Base-by-base conservation (phyloP, 2,113 vertebrate genomes). In the Eleginops maclovinus region DNA sequence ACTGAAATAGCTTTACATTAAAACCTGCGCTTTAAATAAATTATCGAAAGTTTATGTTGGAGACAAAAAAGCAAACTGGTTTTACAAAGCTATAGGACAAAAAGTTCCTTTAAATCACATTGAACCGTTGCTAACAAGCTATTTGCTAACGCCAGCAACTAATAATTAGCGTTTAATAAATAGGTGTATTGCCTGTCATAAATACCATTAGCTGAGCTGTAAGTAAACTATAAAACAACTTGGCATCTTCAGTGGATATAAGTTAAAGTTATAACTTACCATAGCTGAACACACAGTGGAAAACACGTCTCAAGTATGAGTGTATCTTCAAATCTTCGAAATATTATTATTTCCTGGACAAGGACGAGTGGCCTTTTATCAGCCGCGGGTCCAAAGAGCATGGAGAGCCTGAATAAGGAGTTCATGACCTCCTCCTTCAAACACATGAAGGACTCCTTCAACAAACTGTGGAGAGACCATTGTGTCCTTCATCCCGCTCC, bases 331-430 rank as follows among this genome's bases (percentile, higher is more conserved):
- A 14, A 65, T 28, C 40, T 19, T 77, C n/a, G n/a, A n/a, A n/a
- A n/a, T 61, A 85, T 83, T 64, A 66, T 50, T 31, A 17, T 5
- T 46, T 16, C 14, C 53, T 51, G 50, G 53, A 72, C 81, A 24
- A 40, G 5, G 49, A 74, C 51, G 8, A 9, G 36, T n/a, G 54
- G 2, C n/a, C 56, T 69, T 90, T 82, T 83, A 85, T 87, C 78
- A 78, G 86, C 44, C 4, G n/a, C 43, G 12, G 79, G 83, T 90
- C 86, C 91, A 93, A 93, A 91, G 92, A 56, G 73, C 83, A 75
- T 1, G 0, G 14, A 51, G 58, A 73, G 43, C 14, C 36, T 62
- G 77, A 31, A 53, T 51, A 71, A 86, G 55, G 79, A 88, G 77
- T 78, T 82, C 61, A 41, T 60, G 65, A 79, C 59, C 79, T 75